These are phyloP conservation scores for Pomatorhinus ruficollis DNA, from an alignment of 2,113 vertebrate species.

Conservation along the genomic window DNA sequence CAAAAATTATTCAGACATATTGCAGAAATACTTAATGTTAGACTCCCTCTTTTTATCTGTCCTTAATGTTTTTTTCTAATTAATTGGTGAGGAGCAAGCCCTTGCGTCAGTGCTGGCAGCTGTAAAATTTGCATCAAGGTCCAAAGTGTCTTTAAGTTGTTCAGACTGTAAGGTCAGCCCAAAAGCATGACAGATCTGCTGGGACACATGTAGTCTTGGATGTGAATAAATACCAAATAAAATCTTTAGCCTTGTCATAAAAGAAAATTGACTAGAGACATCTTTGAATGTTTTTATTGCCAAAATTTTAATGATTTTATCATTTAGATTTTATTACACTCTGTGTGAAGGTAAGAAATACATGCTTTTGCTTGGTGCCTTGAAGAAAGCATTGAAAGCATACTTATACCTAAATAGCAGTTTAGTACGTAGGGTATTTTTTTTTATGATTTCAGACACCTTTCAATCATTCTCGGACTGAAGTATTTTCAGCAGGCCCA, in stretches of 20 bases:
- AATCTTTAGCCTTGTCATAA: neutral
- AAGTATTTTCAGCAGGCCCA: neutral
- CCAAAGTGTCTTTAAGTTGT: neutral
- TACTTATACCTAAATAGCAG: neutral
- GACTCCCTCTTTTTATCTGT: accelerated
- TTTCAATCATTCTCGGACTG: neutral
- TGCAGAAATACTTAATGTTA: neutral
- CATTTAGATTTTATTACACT: neutral
- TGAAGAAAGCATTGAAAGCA: neutral
- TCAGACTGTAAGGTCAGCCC: neutral
- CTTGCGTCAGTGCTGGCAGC: neutral
- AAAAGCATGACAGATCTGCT: neutral
- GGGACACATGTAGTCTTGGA: neutral
- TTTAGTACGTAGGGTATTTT: neutral
- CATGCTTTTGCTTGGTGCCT: neutral
- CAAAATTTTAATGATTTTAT: neutral
- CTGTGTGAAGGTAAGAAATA: neutral
- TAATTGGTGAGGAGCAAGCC: neutral
- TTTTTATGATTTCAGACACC: neutral
- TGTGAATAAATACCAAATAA: neutral
- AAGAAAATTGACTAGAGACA: neutral
- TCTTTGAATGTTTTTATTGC: neutral
- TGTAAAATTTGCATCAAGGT: neutral
- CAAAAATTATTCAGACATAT: neutral
- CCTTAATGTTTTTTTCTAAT: neutral